Percentiles rank a stretch among this genome's conserved stretches.
Evolutionary conservation across 1,140 invertebrate genomes (phyloP).

Genomic region (Drosophila nigromelanica): DNA sequence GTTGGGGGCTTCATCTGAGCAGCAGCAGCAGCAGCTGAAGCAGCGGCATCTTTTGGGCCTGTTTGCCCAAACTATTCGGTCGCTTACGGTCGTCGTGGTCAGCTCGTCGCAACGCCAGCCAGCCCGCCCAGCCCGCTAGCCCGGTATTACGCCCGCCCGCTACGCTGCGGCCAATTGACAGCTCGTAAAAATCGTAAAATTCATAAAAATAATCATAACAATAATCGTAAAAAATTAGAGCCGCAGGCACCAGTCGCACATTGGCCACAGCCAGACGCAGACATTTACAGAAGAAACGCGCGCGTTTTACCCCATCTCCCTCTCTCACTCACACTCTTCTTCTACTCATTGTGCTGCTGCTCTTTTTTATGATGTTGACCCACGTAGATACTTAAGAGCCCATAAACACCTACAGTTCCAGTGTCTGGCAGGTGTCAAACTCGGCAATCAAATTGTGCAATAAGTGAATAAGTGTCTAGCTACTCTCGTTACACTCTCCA

Average conservation of each 20-base stretch:
- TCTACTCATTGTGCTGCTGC: neutral
- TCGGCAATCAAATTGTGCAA: constrained; percentile 61
- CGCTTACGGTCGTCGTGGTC: constrained; percentile 54
- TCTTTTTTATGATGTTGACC: constrained; percentile 49
- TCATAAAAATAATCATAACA: constrained; percentile 79
- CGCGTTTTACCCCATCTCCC: constrained; percentile 36
- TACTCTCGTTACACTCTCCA: constrained; percentile 36
- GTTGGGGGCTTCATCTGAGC: constrained; percentile 33
- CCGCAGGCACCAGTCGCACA: constrained; percentile 53
- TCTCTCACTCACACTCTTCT: neutral
- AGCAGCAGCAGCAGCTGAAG: constrained; percentile 38
- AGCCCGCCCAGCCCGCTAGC: constrained; percentile 21
- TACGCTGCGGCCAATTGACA: constrained; percentile 60
- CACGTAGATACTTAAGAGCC: constrained; percentile 39
- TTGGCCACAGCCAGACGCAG: constrained; percentile 44
- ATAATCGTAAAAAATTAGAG: constrained; percentile 80
- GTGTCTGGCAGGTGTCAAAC: constrained; percentile 65
- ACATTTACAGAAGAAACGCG: constrained; percentile 44
- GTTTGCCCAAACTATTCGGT: constrained; percentile 56
- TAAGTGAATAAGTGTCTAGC: constrained; percentile 42
- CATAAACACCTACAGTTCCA: constrained; percentile 26
- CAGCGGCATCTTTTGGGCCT: constrained; percentile 44
- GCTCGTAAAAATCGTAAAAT: constrained; percentile 72
- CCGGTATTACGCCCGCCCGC: constrained; percentile 22
- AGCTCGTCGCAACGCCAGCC: constrained; percentile 35